Conservation (phyloP, 2,113 vertebrate species). For the Corythornis vintsioides region DNA sequence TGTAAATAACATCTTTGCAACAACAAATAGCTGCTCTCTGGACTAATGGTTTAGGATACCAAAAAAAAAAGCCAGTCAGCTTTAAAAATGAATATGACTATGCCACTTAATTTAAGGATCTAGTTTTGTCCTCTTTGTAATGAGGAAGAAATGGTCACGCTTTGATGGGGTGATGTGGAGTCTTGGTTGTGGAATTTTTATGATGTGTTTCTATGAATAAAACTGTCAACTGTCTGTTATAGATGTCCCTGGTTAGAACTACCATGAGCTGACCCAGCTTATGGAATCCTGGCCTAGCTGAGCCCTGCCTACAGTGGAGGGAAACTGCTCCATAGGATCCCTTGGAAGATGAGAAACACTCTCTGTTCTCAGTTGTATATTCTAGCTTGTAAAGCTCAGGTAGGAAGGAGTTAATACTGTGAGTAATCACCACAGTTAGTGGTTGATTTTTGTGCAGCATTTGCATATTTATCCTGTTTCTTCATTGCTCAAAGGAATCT, state of each 20-base stretch:
- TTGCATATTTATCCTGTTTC: not conserved
- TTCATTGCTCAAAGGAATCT: not conserved
- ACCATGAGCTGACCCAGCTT: not conserved
- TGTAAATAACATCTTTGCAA: not conserved
- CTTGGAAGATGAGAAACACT: not conserved
- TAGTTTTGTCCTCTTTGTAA: not conserved
- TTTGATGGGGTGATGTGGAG: not conserved
- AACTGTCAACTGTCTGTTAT: not conserved
- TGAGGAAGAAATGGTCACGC: not conserved
- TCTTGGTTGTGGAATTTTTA: not conserved
- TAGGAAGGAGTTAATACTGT: not conserved
- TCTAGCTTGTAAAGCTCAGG: not conserved
- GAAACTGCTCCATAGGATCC: not conserved
- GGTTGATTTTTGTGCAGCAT: not conserved
- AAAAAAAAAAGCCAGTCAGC: not conserved
- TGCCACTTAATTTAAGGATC: not conserved
- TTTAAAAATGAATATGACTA: not conserved
- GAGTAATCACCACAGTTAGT: not conserved
- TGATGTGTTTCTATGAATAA: not conserved
- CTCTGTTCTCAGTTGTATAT: fast-evolving
- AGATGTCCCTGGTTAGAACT: not conserved
- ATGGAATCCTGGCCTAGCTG: not conserved
- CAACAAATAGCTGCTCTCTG: not conserved
- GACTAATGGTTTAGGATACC: not conserved
- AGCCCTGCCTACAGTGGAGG: not conserved